Percentiles rank a stretch among this genome's conserved stretches.
Evolutionary conservation across 2,113 vertebrate genomes (phyloP).

Genomic region (Proteles cristata): DNA sequence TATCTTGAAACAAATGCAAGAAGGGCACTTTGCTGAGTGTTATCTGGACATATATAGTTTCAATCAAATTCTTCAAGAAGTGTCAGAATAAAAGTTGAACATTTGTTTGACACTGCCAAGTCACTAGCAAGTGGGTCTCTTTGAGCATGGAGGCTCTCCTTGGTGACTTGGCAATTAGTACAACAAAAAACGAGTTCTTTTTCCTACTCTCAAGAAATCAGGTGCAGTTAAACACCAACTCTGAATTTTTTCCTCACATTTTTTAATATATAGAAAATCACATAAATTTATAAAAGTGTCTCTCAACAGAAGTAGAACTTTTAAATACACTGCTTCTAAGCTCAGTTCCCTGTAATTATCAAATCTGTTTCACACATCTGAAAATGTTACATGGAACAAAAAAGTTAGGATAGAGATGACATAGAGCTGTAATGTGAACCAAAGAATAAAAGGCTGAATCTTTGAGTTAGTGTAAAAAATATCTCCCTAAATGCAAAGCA

Average conservation of each 20-base stretch:
- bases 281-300: slow-evolving; percentile 63
- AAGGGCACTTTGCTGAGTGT: slow-evolving; percentile 94
- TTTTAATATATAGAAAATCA: slow-evolving; percentile 62
- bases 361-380: slow-evolving; percentile 10
- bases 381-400: slow-evolving; percentile 40
- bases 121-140: slow-evolving; percentile 78
- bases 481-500: background rate
- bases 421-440: background rate
- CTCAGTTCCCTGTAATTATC: slow-evolving; percentile 47
- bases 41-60: slow-evolving; percentile 95
- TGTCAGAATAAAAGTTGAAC: slow-evolving; percentile 88
- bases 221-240: slow-evolving; percentile 32
- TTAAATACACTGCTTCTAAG: slow-evolving; percentile 39
- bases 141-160: slow-evolving; percentile 66
- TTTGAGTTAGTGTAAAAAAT: slow-evolving; percentile 8
- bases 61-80: slow-evolving; percentile 93
- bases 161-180: slow-evolving; percentile 58
- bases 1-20: slow-evolving; percentile 91
- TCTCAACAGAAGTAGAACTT: slow-evolving; percentile 54
- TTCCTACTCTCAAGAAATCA: background rate
- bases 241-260: slow-evolving; percentile 49
- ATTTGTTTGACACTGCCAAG: slow-evolving; percentile 85
- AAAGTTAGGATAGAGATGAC: background rate
- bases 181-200: slow-evolving; percentile 38
- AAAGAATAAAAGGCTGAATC: slow-evolving; percentile 19